phyloP scores from a whole-genome alignment of 2,113 vertebrate genomes.

The Trematomus loennbergii region DNA sequence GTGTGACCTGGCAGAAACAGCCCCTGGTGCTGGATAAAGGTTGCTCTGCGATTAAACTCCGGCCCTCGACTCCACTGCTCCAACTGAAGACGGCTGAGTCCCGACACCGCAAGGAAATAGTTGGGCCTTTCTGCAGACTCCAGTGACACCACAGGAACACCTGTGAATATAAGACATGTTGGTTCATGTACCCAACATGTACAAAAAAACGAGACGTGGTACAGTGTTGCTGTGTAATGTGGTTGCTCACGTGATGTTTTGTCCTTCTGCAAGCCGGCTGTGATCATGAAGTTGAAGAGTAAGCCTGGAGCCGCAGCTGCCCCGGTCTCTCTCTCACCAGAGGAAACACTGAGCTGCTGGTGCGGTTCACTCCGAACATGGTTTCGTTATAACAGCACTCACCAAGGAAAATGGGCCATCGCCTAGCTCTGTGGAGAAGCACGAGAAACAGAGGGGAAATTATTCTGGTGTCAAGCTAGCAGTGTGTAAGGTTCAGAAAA shows the following conservation, averaged over 20 bases:
- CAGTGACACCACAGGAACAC: conserved; percentile 89
- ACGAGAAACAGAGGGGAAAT: conserved; percentile 24
- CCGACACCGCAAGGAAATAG: conserved; percentile 89
- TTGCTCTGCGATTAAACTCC: conserved; percentile 87
- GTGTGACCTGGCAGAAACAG: conserved; percentile 91
- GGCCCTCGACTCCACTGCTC: conserved; percentile 88
- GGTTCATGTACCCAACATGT: neutral
- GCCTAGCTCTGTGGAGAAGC: conserved; percentile 86
- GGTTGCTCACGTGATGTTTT: conserved; percentile 89
- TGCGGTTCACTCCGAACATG: conserved; percentile 91
- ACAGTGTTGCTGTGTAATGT: neutral
- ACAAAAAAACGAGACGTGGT: neutral
- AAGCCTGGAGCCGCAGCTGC: conserved; percentile 77
- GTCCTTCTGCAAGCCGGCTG: conserved; percentile 92
- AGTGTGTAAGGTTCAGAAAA: conserved; percentile 6
- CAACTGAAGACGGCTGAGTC: conserved; percentile 84
- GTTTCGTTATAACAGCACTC: conserved; percentile 89
- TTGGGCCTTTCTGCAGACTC: conserved; percentile 98
- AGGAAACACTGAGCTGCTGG: conserved; percentile 90
- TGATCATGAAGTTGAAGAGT: conserved; percentile 97
- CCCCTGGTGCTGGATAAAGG: conserved; percentile 94
- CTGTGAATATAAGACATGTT: conserved; percentile 70
- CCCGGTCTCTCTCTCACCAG: conserved; percentile 83
- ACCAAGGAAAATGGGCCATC: conserved; percentile 93
- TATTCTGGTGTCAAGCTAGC: neutral